Conservation (phyloP, 2,888 invertebrate genomes). For the Dugesia japonica region DNA sequence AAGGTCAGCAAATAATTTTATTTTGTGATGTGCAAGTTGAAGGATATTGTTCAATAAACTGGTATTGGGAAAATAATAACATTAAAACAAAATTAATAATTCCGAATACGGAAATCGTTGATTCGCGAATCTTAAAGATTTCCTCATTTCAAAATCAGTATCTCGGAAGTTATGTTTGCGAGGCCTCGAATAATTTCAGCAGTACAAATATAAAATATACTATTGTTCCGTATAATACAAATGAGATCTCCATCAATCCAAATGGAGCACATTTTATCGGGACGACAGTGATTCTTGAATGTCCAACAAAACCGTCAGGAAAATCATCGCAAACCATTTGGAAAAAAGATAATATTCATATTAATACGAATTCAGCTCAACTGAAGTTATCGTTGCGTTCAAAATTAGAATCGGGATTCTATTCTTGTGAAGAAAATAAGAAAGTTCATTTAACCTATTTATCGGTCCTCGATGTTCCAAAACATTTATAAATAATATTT, state of each 20-base stretch:
- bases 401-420: neutral
- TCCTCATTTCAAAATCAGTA: neutral
- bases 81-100: neutral
- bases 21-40: slow-evolving; percentile 4
- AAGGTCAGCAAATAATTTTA: neutral
- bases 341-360: neutral
- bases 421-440: neutral
- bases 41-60: neutral
- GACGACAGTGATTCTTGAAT: neutral
- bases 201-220: neutral
- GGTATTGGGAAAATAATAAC: neutral
- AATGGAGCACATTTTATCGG: neutral
- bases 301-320: neutral
- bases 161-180: neutral
- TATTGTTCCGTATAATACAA: neutral
- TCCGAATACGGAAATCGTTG: neutral
- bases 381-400: neutral
- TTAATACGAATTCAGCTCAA: neutral
- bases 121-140: neutral
- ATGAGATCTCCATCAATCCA: neutral
- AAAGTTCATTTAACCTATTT: neutral
- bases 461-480: neutral
- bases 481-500: too few relatives aligned
- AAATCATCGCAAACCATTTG: neutral
- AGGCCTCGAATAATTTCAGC: neutral